Percentiles rank a stretch among this genome's conserved stretches.
phyloP scores from a whole-genome alignment of 2,113 vertebrate species.

The Strix uralensis region DNA sequence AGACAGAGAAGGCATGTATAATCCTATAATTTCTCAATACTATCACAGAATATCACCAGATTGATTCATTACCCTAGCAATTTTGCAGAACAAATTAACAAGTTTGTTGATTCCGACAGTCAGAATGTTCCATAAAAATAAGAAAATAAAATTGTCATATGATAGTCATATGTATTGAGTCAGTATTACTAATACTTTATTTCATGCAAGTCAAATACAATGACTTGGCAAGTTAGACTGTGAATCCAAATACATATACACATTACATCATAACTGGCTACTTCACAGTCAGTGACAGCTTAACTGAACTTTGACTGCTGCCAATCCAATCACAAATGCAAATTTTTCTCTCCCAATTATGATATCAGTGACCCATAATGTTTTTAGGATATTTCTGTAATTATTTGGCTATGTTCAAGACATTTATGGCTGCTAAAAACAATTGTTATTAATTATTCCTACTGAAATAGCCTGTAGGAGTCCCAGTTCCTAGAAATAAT shows the following conservation, averaged over 20 bases:
- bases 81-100: conserved; percentile 1
- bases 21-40: background rate
- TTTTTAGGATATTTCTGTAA: background rate
- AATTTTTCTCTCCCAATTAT: background rate
- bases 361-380: background rate
- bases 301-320: background rate
- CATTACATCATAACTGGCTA: background rate
- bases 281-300: background rate
- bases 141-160: background rate
- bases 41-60: background rate
- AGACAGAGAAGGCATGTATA: background rate
- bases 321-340: background rate
- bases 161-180: background rate
- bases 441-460: background rate
- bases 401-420: background rate
- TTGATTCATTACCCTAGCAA: background rate
- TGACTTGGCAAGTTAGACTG: background rate
- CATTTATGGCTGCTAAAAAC: background rate
- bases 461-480: background rate
- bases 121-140: background rate
- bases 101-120: background rate
- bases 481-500: background rate
- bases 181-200: background rate
- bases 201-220: background rate
- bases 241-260: background rate